A percentile compares a stretch with the other conserved stretches of the same genome.
Evolutionary conservation across 2,113 vertebrate genomes (phyloP).

Genomic region (Ahaetulla prasina): DNA sequence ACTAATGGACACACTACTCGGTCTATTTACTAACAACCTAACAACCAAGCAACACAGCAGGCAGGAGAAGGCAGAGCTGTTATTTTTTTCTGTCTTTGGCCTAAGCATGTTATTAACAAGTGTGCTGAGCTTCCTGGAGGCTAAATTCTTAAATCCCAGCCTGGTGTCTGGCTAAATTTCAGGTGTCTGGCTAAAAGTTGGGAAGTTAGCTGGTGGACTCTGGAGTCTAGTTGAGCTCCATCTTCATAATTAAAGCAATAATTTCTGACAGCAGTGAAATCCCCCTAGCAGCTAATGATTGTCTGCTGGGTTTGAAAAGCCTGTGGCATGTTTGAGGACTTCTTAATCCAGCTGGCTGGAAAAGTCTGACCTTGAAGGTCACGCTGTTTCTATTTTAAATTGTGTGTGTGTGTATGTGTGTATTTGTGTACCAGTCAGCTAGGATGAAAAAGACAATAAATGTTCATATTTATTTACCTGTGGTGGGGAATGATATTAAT

Average conservation of each 20-base stretch:
- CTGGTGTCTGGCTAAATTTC: slow-evolving; percentile 48
- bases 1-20: slow-evolving; percentile 42
- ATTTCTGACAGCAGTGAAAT: slow-evolving; percentile 64
- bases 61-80: slow-evolving; percentile 40
- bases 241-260: slow-evolving; percentile 65
- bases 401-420: background rate
- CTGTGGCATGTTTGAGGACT: slow-evolving; percentile 61
- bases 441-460: background rate
- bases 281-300: slow-evolving; percentile 63
- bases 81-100: slow-evolving; percentile 47
- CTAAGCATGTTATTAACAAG: slow-evolving; percentile 57
- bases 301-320: slow-evolving; percentile 60
- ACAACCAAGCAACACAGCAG: slow-evolving; percentile 22
- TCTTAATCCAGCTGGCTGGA: slow-evolving; percentile 66
- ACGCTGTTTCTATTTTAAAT: slow-evolving; percentile 67
- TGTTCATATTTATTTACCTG: background rate
- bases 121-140: slow-evolving; percentile 38
- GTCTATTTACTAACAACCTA: slow-evolving; percentile 17
- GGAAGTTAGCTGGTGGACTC: background rate
- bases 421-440: background rate
- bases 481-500: background rate
- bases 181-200: slow-evolving; percentile 24
- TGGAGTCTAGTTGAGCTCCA: slow-evolving; percentile 49
- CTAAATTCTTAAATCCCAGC: slow-evolving; percentile 44
- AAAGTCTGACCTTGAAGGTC: slow-evolving; percentile 63